Conservation (phyloP, 2,797 vertebrate genomes). For the Rallus crepitans region DNA sequence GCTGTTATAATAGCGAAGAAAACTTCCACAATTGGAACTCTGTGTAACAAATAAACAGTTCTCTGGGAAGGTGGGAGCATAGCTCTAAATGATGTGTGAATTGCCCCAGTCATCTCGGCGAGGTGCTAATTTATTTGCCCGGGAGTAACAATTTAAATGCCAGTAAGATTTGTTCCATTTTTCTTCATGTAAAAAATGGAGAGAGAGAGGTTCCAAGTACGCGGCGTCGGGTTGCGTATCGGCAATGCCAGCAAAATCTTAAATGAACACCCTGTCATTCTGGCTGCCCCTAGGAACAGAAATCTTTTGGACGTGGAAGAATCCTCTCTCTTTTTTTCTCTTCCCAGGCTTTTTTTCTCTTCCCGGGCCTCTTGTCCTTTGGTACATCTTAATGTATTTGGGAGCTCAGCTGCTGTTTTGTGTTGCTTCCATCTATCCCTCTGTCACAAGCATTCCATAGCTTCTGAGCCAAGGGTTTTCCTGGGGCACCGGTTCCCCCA, state of each 20-base stretch:
- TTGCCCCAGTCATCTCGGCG: not conserved
- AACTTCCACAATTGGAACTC: not conserved
- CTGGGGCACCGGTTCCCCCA: not conserved
- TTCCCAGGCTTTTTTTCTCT: not conserved
- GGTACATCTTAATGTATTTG: not conserved
- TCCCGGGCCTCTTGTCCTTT: not conserved
- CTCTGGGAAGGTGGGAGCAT: not conserved
- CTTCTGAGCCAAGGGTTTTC: not conserved
- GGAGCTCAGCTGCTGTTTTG: not conserved
- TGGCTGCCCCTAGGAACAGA: not conserved
- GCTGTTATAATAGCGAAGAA: constrained; percentile 37
- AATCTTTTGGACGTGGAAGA: not conserved
- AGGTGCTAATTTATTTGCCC: not conserved
- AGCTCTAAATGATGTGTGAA: not conserved
- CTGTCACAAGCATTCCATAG: not conserved
- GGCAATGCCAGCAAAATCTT: not conserved
- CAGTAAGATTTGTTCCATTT: not conserved
- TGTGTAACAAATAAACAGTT: not conserved
- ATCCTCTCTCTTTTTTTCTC: not conserved
- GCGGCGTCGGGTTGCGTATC: not conserved
- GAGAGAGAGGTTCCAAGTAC: not conserved
- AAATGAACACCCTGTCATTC: not conserved
- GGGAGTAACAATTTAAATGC: constrained; percentile 12
- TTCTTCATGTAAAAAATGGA: not conserved
- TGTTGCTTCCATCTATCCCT: not conserved